Percentiles rank a stretch among this genome's conserved stretches.
These are phyloP conservation scores for Lamellibrachia luymesi DNA, from an alignment of 1,140 invertebrate species.

Conservation along the genomic window DNA sequence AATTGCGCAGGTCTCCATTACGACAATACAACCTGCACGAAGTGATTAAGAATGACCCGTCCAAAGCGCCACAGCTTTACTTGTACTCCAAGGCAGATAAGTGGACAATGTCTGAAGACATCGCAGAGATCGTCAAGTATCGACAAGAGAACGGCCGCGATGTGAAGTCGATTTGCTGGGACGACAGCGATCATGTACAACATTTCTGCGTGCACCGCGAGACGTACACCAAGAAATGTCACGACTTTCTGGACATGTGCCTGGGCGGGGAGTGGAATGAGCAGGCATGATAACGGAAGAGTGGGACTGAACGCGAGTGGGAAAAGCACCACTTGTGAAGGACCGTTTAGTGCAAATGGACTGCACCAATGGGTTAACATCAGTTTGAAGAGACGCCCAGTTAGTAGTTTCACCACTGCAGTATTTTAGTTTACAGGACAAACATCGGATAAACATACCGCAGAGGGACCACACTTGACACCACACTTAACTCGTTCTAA, in stretches of 20 bases:
- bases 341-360: not conserved
- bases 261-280: not conserved
- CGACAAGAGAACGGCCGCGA: constrained; percentile 64
- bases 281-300: not conserved
- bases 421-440: not conserved
- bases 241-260: not conserved
- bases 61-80: constrained; percentile 70
- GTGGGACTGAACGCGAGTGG: no score
- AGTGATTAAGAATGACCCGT: constrained; percentile 55
- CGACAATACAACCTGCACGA: constrained; percentile 12
- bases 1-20: not conserved
- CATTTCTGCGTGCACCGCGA: constrained; percentile 56
- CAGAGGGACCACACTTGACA: not conserved
- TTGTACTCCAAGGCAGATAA: constrained; percentile 73
- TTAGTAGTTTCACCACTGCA: not conserved
- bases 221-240: not conserved
- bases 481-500: not conserved
- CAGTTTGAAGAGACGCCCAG: not conserved
- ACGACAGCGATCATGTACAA: constrained; percentile 71
- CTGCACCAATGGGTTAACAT: not conserved
- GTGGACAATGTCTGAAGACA: constrained; percentile 59
- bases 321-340: not conserved
- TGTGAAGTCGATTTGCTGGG: constrained; percentile 66
- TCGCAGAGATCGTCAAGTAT: constrained; percentile 54
- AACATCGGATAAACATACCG: not conserved